Evolutionary conservation across 2,888 invertebrate species (phyloP).

Genomic region (Axea sp.): DNA sequence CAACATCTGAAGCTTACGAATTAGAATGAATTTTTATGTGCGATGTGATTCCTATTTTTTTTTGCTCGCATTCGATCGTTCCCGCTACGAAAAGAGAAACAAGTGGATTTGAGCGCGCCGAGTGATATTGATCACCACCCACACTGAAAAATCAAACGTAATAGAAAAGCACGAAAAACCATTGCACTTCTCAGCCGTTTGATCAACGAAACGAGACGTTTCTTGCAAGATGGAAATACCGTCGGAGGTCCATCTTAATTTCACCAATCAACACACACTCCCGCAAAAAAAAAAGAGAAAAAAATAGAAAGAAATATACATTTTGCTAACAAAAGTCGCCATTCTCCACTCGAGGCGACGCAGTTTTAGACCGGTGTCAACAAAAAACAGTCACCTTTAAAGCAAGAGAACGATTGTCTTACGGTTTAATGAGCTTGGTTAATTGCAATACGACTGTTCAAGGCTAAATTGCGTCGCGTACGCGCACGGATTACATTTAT

Average conservation of each 20-base stretch:
- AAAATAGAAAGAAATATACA: neutral
- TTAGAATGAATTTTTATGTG: constrained; percentile 53
- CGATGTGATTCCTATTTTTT: constrained; percentile 50
- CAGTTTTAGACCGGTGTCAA: constrained; percentile 4
- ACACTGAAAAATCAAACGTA: neutral
- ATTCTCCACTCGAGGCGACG: no score
- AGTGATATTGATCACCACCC: constrained; percentile 26
- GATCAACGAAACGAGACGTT: neutral
- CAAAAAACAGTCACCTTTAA: neutral
- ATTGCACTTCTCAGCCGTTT: constrained; percentile 21
- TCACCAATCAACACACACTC: neutral
- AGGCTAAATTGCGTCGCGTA: constrained; percentile 33
- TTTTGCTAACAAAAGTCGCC: neutral
- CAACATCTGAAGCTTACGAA: constrained; percentile 59
- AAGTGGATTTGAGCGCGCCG: constrained; percentile 32
- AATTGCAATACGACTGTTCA: constrained; percentile 27
- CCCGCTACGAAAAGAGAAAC: constrained; percentile 40
- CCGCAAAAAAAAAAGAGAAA: neutral
- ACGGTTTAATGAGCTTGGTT: constrained; percentile 21
- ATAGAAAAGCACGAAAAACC: constrained; percentile 7
- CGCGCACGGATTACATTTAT: constrained; percentile 29
- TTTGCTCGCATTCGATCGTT: constrained; percentile 54
- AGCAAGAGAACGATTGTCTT: constrained; percentile 41
- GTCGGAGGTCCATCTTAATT: neutral
- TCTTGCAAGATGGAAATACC: neutral